These are phyloP conservation scores for Agapetus fuscipes DNA, from an alignment of 2,888 invertebrate species.

Conservation along the genomic window DNA sequence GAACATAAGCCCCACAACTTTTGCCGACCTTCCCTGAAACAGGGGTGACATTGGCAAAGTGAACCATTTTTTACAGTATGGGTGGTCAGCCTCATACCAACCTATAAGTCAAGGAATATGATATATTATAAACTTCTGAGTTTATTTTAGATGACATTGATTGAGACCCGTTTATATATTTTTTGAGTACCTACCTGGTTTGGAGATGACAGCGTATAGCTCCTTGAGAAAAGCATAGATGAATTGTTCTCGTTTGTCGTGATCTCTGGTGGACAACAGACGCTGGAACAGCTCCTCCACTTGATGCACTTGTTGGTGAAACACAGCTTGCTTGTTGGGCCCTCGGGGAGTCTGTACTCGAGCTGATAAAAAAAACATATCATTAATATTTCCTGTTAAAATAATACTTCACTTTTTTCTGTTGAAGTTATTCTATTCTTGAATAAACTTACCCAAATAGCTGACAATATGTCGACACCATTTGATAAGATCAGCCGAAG, in stretches of 20 bases:
- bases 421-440: too few relatives aligned
- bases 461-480: background rate
- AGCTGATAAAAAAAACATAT: conserved; percentile 1
- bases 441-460: background rate
- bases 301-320: conserved; percentile 30
- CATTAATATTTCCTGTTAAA: too few relatives aligned
- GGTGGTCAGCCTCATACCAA: too few relatives aligned
- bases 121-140: too few relatives aligned
- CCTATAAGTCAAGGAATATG: too few relatives aligned
- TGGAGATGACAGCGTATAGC: conserved; percentile 50
- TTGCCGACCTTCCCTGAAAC: too few relatives aligned
- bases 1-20: too few relatives aligned
- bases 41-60: too few relatives aligned
- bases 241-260: conserved; percentile 37
- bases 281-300: conserved; percentile 35
- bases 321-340: conserved; percentile 23
- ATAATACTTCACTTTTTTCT: too few relatives aligned
- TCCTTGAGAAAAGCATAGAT: conserved; percentile 47
- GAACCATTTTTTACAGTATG: too few relatives aligned
- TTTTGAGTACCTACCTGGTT: conserved; percentile 38
- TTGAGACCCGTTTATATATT: too few relatives aligned
- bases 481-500: background rate
- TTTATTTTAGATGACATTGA: too few relatives aligned
- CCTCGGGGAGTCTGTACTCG: conserved; percentile 4
- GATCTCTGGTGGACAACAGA: conserved; percentile 29